Evolutionary conservation across 2,113 vertebrate species (phyloP), one percentile per base, ranked within the genome.

Genomic region (Ictalurus furcatus): DNA sequence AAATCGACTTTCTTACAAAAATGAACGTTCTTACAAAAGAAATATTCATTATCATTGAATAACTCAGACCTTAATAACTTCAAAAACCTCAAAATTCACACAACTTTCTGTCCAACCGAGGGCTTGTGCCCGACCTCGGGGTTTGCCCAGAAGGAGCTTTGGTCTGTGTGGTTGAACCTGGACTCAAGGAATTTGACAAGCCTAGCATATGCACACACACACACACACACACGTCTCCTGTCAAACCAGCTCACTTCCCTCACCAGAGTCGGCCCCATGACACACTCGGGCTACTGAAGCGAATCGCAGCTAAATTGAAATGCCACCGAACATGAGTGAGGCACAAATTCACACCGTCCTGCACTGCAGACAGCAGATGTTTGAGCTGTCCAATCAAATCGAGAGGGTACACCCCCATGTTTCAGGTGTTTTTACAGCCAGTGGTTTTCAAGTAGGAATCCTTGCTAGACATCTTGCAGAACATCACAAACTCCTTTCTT

Each of bases 281-380:
- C 78, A 90, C 86, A 91, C 74, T 85, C 88, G 71, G 74, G 63
- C 84, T 73, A 30, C 76, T 21, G 88, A 82, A 90, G 88, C 69
- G 67, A 48, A 74, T 52, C 76, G 8, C 74, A 52, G 40, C 90
- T 78, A 82, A 91, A 88, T 69, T 89, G 58, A 92, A 91, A 90
- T 85, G 88, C 59, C 85, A 71, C 34, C 34, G 69, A 48, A 88
- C 78, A 89, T 87, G 79, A 78, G 67, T 86, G 88, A 74, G 37
- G 76, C 86, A 81, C 84, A 90, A 84, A 85, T 69, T 17, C 87
- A 78, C 59, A 58, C 71, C 80, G 6, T 52, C 56, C 81, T 87
- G 69, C 11, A 61, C 28, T 74, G 82, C 34, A 61, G 81, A 48
- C 44, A 5, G 56, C 16, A 5, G 56, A 58, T 58, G 56, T 58